Base-by-base conservation (phyloP, 2,888 invertebrate species). In the Mesodorylaimus sp. region DNA sequence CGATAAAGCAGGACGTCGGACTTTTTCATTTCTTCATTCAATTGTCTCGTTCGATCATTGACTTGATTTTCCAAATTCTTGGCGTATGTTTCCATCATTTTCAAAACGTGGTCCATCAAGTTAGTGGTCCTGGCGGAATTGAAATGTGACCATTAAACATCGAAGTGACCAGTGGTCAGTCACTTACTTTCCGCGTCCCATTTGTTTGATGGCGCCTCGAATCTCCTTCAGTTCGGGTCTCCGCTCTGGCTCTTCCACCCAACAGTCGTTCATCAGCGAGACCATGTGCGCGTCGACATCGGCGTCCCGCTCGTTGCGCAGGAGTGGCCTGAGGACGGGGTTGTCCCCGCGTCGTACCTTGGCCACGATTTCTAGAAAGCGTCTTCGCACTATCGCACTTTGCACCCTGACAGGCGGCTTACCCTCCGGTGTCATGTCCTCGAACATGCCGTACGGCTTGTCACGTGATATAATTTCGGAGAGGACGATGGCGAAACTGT, bases 61-160 rank as follows among this genome's bases (percentile, higher is more conserved):
- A 43, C 44, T 25, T 41, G 36, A 3, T 21, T 19, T 29, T 52
- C 52, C 23, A 52, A 39, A 7, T 25, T 45, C 23, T 48, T 49
- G n/a, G 52, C 47, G 26, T 51, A 26, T 13, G 10, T 10, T 24
- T 52, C 52, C 46, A 52, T 52, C 50, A 47, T 52, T 10, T 46
- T 52, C n/a, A 52, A 38, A 5, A 50, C 49, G 50, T 52, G 48
- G 41, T 52, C 52, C 52, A 52, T 52, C 10, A 52, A 29, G 27
- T 52, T 52, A 5, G 28, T 51, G 2, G 41, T 7, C 21, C 32
- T 43, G 13, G 5, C 7, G 21, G 21, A 32, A 13, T 32, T 32
- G 32, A 16, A 32, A 13, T 13, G 10, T 32, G 32, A 32, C 41
- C 21, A n/a, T 21, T 39, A 7, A 21, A 26, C 24, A 48, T 42